A percentile compares a stretch with the other conserved stretches of the same genome.
phyloP scores from a whole-genome alignment of 2,888 invertebrate species.

The Oxytorus armatus region DNA sequence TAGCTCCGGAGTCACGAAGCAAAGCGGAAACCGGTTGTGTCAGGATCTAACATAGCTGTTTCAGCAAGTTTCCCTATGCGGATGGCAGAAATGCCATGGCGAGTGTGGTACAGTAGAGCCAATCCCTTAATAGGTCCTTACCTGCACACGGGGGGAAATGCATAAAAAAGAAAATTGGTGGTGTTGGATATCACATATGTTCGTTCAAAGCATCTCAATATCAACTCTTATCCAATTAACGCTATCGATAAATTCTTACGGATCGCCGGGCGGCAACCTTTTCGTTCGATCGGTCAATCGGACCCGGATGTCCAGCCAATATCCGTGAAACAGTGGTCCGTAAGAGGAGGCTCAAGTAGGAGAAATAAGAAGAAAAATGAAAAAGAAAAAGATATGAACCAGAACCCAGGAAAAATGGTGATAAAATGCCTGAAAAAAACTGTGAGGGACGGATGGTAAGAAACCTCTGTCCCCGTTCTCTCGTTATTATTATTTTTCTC shows the following conservation, averaged over 20 bases:
- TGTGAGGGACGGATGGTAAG: slow-evolving; percentile 55
- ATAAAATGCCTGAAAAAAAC: slow-evolving; percentile 54
- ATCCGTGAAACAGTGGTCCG: neutral
- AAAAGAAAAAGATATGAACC: slow-evolving; percentile 44
- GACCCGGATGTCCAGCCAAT: slow-evolving; percentile 8
- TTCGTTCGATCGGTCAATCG: slow-evolving; percentile 28
- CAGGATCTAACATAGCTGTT: no score
- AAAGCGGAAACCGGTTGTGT: no score
- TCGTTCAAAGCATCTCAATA: no score
- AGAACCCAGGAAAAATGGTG: slow-evolving; percentile 45
- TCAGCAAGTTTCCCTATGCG: no score
- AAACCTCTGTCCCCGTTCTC: slow-evolving; percentile 57
- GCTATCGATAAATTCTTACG: slow-evolving; percentile 49
- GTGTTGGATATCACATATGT: no score
- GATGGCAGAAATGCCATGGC: no score
- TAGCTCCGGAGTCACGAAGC: no score
- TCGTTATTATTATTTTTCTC: slow-evolving; percentile 70
- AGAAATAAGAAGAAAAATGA: slow-evolving; percentile 38
- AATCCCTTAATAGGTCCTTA: no score
- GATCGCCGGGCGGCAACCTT: slow-evolving; percentile 17
- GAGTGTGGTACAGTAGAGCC: no score
- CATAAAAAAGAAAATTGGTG: no score
- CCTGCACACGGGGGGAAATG: no score
- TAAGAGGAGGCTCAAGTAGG: slow-evolving; percentile 3
- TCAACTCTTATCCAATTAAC: slow-evolving; percentile 27